These are phyloP conservation scores for Apamea monoglypha DNA, from an alignment of 2,888 invertebrate genomes.

Conservation along the genomic window DNA sequence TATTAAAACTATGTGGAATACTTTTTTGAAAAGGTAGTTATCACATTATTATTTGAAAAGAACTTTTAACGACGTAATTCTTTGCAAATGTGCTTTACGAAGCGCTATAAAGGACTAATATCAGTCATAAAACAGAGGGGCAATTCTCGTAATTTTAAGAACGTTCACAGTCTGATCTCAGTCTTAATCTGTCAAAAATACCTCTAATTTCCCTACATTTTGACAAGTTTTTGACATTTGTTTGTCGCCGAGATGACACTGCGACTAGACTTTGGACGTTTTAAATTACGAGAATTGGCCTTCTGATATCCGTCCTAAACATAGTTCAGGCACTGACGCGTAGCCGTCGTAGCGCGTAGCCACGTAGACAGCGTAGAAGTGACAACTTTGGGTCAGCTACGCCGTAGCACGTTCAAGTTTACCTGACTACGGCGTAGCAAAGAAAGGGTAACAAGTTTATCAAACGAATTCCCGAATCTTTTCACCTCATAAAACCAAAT, in stretches of 20 bases:
- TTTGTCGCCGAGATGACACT: no score
- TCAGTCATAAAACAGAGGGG: not conserved
- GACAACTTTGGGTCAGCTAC: conserved; percentile 6
- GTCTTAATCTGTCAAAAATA: no score
- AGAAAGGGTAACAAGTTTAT: not conserved
- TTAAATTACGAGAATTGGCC: no score
- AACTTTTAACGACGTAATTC: not conserved
- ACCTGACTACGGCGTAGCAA: conserved; percentile 10
- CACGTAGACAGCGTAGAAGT: conserved; percentile 3
- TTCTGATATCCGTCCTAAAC: not conserved
- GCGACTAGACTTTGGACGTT: no score
- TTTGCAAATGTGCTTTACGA: not conserved
- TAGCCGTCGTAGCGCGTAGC: conserved; percentile 5
- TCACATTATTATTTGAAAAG: not conserved
- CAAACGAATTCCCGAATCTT: not conserved
- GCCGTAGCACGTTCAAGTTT: conserved; percentile 25
- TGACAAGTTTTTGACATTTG: no score
- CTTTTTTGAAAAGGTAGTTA: not conserved
- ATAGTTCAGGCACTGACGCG: not conserved
- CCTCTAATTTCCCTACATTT: no score
- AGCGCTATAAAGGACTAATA: not conserved
- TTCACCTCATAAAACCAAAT: conserved; percentile 33
- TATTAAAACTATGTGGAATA: not conserved
- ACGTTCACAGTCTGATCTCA: no score
- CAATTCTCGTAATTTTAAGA: no score